These are phyloP conservation scores for Tolmerus cingulatus DNA, from an alignment of 2,888 invertebrate species.

Conservation along the genomic window DNA sequence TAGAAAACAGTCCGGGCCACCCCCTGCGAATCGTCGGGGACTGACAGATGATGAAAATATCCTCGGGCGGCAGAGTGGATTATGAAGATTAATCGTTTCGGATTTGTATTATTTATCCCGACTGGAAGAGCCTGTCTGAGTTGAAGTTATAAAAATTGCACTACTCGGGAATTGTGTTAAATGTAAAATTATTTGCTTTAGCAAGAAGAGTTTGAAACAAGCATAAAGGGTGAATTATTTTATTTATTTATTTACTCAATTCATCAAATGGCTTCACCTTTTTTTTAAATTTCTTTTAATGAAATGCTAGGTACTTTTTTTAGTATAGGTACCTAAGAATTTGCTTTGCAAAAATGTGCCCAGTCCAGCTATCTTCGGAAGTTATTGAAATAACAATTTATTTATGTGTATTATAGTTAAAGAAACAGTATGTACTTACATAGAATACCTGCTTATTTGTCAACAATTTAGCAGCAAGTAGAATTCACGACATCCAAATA, in stretches of 20 bases:
- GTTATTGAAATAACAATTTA: too few relatives aligned
- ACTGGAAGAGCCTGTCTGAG: not conserved
- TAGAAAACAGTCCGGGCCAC: not conserved
- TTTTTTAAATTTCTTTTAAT: too few relatives aligned
- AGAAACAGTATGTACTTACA: too few relatives aligned
- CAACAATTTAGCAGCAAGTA: not conserved
- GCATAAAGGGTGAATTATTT: not conserved
- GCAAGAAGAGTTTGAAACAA: not conserved
- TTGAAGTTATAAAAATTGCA: not conserved
- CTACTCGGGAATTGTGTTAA: not conserved
- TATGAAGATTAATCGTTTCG: slow-evolving; percentile 48
- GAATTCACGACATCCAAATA: not conserved
- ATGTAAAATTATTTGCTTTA: not conserved
- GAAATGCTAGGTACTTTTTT: too few relatives aligned
- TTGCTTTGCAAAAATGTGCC: too few relatives aligned
- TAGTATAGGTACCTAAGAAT: too few relatives aligned
- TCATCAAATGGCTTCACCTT: too few relatives aligned
- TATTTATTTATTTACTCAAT: too few relatives aligned
- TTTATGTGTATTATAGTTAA: too few relatives aligned
- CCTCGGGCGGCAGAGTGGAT: slow-evolving; percentile 45
- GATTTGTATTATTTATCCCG: slow-evolving; percentile 35
- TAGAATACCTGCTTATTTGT: too few relatives aligned
- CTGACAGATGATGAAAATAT: slow-evolving; percentile 49
- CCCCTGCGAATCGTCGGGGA: slow-evolving; percentile 25
- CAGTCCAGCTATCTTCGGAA: too few relatives aligned